Conservation (phyloP, 2,888 invertebrate species). For the Microctonus aethiopoides region DNA sequence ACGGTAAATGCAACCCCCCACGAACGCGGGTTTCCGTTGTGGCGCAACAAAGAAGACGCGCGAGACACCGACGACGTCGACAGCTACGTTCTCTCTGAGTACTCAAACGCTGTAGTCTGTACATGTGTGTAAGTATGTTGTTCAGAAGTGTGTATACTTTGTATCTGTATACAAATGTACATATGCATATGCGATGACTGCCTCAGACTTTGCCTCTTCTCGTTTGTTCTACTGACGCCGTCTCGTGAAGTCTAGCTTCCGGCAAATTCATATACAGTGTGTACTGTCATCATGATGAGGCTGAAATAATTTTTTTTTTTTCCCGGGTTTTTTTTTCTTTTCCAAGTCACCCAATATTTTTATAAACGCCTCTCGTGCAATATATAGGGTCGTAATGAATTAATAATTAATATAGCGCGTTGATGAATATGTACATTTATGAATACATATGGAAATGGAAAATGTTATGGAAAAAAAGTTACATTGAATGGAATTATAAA, state of each 20-base stretch:
- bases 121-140: neutral
- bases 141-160: neutral
- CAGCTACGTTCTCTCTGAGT: no score
- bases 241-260: constrained; percentile 12
- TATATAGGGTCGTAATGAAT: neutral
- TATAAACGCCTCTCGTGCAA: neutral
- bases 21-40: constrained; percentile 42
- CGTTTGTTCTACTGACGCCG: constrained; percentile 11
- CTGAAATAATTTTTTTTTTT: neutral
- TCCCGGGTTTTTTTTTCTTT: neutral
- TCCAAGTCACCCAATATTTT: neutral
- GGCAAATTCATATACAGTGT: neutral
- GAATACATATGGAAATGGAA: no score
- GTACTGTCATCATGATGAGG: neutral
- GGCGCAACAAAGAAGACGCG: constrained; percentile 27
- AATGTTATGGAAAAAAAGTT: no score
- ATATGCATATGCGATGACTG: constrained; percentile 10
- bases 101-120: neutral
- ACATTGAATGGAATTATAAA: no score
- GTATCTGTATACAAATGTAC: constrained; percentile 1
- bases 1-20: constrained; percentile 42
- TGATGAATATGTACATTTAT: neutral
- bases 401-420: neutral
- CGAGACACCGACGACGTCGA: neutral
- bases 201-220: no score